phyloP scores from a whole-genome alignment of 2,797 vertebrate species.

The Microctenopoma steveboyesi region DNA sequence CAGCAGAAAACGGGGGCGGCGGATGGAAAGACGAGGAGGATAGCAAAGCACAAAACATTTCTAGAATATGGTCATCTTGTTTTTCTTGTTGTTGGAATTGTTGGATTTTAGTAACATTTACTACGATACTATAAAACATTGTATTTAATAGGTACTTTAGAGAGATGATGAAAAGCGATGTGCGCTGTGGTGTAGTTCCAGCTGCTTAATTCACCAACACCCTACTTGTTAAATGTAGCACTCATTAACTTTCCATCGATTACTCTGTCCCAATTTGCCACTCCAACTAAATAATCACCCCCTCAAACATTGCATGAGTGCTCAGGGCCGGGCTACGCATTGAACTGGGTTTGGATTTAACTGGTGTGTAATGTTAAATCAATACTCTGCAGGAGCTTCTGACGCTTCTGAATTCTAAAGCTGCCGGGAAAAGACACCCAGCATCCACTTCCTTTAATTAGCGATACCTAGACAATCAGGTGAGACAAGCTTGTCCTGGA shows the following conservation, averaged over 20 bases:
- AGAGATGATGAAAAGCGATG: neutral
- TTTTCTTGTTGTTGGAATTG: slow-evolving; percentile 6
- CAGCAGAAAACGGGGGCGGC: slow-evolving; percentile 18
- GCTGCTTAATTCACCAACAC: slow-evolving; percentile 33
- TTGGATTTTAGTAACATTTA: slow-evolving; percentile 8
- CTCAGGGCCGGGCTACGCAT: slow-evolving; percentile 27
- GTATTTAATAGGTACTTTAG: slow-evolving; percentile 17
- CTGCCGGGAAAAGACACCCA: slow-evolving; percentile 14
- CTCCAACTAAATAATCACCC: slow-evolving; percentile 60
- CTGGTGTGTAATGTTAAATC: slow-evolving; percentile 73
- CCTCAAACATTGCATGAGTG: slow-evolving; percentile 31
- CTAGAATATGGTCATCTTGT: neutral
- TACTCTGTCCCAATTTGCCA: slow-evolving; percentile 47
- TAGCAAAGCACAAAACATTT: neutral
- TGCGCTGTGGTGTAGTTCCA: slow-evolving; percentile 10
- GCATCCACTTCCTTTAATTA: slow-evolving; percentile 40
- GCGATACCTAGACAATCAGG: slow-evolving; percentile 41
- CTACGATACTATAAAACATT: neutral
- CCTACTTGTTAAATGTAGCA: slow-evolving; percentile 45
- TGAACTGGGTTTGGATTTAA: slow-evolving; percentile 53
- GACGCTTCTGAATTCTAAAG: slow-evolving; percentile 44
- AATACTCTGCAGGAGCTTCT: slow-evolving; percentile 52
- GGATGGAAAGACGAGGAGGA: slow-evolving; percentile 8
- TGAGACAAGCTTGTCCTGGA: slow-evolving; percentile 30
- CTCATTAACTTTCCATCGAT: slow-evolving; percentile 68